These are phyloP conservation scores for Griposia aprilina DNA, from an alignment of 2,888 invertebrate genomes.

Conservation along the genomic window DNA sequence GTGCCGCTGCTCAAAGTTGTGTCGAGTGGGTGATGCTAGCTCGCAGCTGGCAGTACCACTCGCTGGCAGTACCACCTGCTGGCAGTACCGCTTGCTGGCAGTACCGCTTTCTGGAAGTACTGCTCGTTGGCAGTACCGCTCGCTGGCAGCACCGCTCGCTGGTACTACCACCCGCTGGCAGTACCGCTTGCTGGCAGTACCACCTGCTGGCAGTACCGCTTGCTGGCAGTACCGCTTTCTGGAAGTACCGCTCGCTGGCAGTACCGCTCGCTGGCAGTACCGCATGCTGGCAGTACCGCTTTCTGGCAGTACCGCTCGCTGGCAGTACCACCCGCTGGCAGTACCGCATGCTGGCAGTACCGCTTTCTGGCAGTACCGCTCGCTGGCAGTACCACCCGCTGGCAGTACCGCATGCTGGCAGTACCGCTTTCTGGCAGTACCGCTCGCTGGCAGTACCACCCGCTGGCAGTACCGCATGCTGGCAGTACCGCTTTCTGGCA, in stretches of 20 bases:
- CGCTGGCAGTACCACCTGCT: too few relatives aligned
- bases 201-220: constrained; percentile 17
- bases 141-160: constrained; percentile 13
- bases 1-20: constrained; percentile 72
- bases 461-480: too few relatives aligned
- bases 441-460: constrained; percentile 19
- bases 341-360: too few relatives aligned
- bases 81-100: constrained; percentile 17
- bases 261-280: constrained; percentile 8
- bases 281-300: constrained; percentile 7
- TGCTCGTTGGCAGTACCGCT: constrained; percentile 7
- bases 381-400: too few relatives aligned
- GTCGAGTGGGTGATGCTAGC: constrained; percentile 42
- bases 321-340: too few relatives aligned
- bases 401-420: too few relatives aligned
- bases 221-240: neutral
- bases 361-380: constrained; percentile 20
- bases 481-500: constrained; percentile 17
- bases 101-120: neutral
- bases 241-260: constrained; percentile 16
- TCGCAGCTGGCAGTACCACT: too few relatives aligned
- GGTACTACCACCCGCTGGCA: too few relatives aligned
- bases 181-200: too few relatives aligned
- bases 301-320: constrained; percentile 13
- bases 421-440: constrained; percentile 18